A percentile compares a stretch with the other conserved stretches of the same genome.
phyloP scores from a whole-genome alignment of 2,888 invertebrate species.

The Scaptomyza reducta region DNA sequence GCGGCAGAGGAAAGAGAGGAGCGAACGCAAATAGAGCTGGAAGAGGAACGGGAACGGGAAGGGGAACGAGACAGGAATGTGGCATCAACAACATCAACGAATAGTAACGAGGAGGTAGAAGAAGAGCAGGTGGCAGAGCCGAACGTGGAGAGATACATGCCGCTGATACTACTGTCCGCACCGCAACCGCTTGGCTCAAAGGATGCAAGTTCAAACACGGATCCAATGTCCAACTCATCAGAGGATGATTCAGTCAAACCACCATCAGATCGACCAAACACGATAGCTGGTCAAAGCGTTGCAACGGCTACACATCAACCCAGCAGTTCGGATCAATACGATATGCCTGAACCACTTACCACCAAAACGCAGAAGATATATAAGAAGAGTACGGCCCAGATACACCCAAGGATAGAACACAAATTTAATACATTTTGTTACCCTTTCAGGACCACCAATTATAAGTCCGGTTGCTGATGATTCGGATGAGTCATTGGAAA shows the following conservation, averaged over 20 bases:
- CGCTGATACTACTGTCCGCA: constrained; percentile 9
- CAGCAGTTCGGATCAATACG: constrained; percentile 9
- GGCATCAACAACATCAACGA: not conserved
- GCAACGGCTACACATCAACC: not conserved
- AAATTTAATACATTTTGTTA: not conserved
- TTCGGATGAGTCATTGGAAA: constrained; percentile 42
- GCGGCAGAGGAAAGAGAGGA: not conserved
- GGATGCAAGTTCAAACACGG: not conserved
- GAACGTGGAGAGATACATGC: not conserved
- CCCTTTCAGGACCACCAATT: constrained; percentile 9
- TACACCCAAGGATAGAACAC: not conserved
- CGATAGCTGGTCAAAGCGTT: not conserved
- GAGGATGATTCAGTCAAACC: not conserved
- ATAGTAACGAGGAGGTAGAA: not conserved
- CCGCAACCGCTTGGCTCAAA: not conserved
- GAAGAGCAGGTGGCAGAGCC: not conserved
- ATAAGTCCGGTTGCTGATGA: constrained; percentile 10
- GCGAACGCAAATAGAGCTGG: not conserved
- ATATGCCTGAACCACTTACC: constrained; percentile 28
- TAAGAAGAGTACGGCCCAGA: constrained; percentile 55
- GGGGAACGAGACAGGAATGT: not conserved
- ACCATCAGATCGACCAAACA: not conserved
- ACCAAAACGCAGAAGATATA: constrained; percentile 55
- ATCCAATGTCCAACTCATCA: not conserved
- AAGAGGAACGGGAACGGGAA: constrained; percentile 1